These are phyloP conservation scores for Rhincodon typus DNA, from an alignment of 2,797 vertebrate species.

Conservation along the genomic window DNA sequence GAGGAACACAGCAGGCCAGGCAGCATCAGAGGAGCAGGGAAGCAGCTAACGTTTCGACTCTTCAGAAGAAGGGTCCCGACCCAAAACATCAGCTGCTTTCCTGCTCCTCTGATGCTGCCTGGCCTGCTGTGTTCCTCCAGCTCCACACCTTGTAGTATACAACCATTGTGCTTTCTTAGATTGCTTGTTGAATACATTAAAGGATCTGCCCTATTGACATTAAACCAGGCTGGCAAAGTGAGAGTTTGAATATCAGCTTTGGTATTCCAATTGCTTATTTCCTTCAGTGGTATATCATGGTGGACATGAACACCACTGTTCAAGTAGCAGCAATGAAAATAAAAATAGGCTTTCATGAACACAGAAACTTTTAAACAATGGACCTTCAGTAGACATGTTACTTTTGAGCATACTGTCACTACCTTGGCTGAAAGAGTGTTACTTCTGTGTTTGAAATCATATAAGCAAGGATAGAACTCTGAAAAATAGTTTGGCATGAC, in stretches of 20 bases:
- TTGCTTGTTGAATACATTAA: not conserved
- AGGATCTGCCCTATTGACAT: not conserved
- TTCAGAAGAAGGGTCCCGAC: no score
- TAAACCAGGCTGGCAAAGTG: not conserved
- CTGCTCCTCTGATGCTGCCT: no score
- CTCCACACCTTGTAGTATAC: not conserved
- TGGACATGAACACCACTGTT: not conserved
- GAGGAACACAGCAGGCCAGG: no score
- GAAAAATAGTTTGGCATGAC: not conserved
- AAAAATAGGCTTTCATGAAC: not conserved
- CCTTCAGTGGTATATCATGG: not conserved
- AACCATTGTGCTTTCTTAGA: not conserved
- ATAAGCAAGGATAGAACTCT: not conserved
- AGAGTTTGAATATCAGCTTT: not conserved
- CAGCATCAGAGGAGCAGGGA: no score
- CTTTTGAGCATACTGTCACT: not conserved
- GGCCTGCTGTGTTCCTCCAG: no score
- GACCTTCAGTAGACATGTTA: not conserved
- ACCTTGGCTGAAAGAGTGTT: not conserved
- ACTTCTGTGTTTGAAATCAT: not conserved
- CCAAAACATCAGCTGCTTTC: no score
- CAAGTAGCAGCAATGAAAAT: not conserved
- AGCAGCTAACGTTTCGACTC: no score
- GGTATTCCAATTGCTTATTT: not conserved
- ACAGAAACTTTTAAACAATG: not conserved